Percentiles rank a stretch among this genome's conserved stretches.
These are phyloP conservation scores for Sceloporus undulatus DNA, from an alignment of 2,113 vertebrate species.

Conservation along the genomic window DNA sequence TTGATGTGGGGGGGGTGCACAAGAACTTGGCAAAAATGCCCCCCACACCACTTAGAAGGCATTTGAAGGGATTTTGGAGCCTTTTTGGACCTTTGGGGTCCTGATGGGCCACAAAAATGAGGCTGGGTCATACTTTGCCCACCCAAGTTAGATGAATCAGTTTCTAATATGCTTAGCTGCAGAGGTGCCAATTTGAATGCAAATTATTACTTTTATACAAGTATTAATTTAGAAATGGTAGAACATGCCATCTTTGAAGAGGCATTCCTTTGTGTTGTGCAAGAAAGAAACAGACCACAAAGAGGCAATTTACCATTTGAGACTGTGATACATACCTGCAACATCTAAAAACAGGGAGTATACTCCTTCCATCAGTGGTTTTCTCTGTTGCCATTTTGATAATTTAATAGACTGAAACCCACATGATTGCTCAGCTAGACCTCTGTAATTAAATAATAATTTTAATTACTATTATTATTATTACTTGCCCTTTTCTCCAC, in stretches of 20 bases:
- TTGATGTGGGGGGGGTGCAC: too few relatives aligned
- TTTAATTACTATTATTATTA: not conserved
- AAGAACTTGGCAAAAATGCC: too few relatives aligned
- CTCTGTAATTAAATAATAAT: not conserved
- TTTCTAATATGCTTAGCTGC: too few relatives aligned
- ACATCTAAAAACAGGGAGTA: not conserved
- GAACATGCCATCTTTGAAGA: not conserved
- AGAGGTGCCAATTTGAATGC: not conserved
- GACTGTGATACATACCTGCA: too few relatives aligned
- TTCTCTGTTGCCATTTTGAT: not conserved
- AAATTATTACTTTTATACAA: not conserved
- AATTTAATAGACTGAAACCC: not conserved
- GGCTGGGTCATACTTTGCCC: too few relatives aligned
- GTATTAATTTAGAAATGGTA: not conserved
- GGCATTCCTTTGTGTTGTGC: not conserved
- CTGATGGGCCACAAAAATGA: not conserved
- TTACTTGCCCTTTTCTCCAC: not conserved
- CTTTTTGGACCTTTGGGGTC: too few relatives aligned
- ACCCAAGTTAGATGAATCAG: not conserved
- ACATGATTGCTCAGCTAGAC: not conserved
- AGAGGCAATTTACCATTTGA: not conserved
- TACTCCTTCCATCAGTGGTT: too few relatives aligned
- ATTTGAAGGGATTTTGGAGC: too few relatives aligned
- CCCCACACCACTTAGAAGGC: too few relatives aligned
- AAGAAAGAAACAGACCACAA: not conserved